phyloP scores from a whole-genome alignment of 2,113 vertebrate species.

The Phaethornis superciliosus region DNA sequence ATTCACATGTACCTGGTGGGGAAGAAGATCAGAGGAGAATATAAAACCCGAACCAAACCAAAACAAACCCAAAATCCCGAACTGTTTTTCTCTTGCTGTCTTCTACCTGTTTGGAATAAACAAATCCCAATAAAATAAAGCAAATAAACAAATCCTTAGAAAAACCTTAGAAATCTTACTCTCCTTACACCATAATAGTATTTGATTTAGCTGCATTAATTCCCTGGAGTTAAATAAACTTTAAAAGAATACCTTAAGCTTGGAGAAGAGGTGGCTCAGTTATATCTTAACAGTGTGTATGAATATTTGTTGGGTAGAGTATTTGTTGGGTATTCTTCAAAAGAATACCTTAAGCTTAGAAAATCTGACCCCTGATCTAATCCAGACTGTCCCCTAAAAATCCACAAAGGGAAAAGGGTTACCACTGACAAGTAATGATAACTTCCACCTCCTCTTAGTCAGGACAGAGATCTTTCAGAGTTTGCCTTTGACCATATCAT shows the following conservation, averaged over 20 bases:
- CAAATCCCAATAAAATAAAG: no score
- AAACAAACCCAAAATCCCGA: no score
- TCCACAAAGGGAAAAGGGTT: background rate
- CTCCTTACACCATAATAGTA: background rate
- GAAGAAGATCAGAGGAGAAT: rapidly evolving
- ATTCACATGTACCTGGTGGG: background rate
- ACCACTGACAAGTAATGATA: background rate
- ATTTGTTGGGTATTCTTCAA: no score
- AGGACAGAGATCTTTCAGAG: background rate
- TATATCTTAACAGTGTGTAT: no score
- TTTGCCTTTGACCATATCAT: background rate
- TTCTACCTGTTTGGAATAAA: background rate
- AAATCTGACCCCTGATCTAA: background rate
- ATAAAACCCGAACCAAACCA: background rate
- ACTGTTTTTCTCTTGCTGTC: rapidly evolving
- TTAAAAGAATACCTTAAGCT: background rate
- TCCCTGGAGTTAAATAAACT: background rate
- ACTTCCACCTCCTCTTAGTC: background rate
- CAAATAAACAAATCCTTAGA: no score
- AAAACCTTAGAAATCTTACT: background rate
- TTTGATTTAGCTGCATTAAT: background rate
- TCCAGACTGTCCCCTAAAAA: background rate
- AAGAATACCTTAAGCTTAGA: background rate
- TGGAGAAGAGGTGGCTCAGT: no score
- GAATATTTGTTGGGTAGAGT: no score